Evolutionary conservation across 2,113 vertebrate species (phyloP), one percentile per base, ranked within the genome.

Genomic region (Climacteris rufus): DNA sequence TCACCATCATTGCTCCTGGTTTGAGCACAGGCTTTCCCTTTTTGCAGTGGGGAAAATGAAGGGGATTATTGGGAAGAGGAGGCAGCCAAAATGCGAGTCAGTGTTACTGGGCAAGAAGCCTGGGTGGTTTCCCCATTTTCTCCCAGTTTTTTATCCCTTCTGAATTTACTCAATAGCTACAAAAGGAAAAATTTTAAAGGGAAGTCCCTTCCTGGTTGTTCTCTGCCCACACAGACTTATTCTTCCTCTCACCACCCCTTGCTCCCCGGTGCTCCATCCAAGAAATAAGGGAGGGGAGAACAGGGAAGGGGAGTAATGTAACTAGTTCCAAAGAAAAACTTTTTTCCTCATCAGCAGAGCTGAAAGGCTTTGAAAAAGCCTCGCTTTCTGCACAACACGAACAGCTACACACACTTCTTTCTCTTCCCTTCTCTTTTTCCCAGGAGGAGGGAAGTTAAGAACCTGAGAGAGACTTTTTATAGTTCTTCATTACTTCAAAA

Each of bases 401-500:
- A 14, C 64, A 83, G 56, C 39, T 63, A 75, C 35, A 83, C 64
- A 61, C 42, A 35, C 30, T 83, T 37, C 94, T 83, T 94, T 49
- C 78, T 39, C 83, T 93, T 96, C 39, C 39, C 83, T 52, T 81
- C 70, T 71, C 68, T 83, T 90, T 80, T 83, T 96, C 93, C 91
- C 83, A 83, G 64, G 80, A 97, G 95, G 23, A 80, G 71, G 83
- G 30, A 90, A 94, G 86, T 88, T 90, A 92, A 89, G 85, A 96
- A 97, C 91, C 91, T 93, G 93, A 83, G 79, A 83, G 79, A 93
- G 23, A 74, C 68, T 86, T 95, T 95, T 94, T 87, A 63, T n/a
- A 87, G 63, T 52, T 89, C 76, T 89, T 90, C 76, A 54, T 90
- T 90, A 86, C 80, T 94, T 95, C 89, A 96, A 90, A 93, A 97